Evolutionary conservation across 1,140 invertebrate genomes (phyloP), one percentile per base, ranked within the genome.

Genomic region (Bombus turneri): DNA sequence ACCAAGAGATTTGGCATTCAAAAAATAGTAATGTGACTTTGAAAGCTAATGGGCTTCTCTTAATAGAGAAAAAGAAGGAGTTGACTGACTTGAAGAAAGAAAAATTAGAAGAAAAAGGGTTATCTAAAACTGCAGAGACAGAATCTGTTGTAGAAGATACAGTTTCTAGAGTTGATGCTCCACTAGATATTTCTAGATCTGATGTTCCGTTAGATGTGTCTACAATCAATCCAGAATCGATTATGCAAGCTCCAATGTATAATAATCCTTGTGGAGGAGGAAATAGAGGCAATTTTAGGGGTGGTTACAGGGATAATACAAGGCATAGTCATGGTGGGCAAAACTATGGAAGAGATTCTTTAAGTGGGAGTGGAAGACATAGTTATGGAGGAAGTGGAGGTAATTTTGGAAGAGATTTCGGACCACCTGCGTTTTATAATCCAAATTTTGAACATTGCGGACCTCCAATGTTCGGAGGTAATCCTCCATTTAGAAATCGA

Each of bases 1-100:
- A 96, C 85, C 98, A 98, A 94, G 96, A 97, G 82, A 94, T 97
- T n/a, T 96, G 98, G 92, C 96, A 97, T 91, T 96, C 97, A 2
- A 97, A 96, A 79, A 96, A 96, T 82, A 96, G 95, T 18, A 93
- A 96, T 22, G 94, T 97, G 8, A 96, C 95, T 1, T 93, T 97
- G 0, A 95, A 96, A 22, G 94, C 95, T 39, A 96, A 97, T 90
- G 97, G 97, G 1, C 94, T 95, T 25, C 78, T 97, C 22, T 85
- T 95, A 41, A 93, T 96, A 13, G 80, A 92, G 47, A 92, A 93
- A 81, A 95, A 86, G 66, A 93, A 86, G 90, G 95, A 88, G 88
- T 89, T 86, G 84, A 95, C 91, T 22, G 89, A 95, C 83, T 88
- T 92, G 0, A 87, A 93, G 10, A 93, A 93, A 39, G 91, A 92